These are phyloP conservation scores for Pachyseris speciosa DNA, from an alignment of 64 coral and sea anemone genomes.

Conservation along the genomic window DNA sequence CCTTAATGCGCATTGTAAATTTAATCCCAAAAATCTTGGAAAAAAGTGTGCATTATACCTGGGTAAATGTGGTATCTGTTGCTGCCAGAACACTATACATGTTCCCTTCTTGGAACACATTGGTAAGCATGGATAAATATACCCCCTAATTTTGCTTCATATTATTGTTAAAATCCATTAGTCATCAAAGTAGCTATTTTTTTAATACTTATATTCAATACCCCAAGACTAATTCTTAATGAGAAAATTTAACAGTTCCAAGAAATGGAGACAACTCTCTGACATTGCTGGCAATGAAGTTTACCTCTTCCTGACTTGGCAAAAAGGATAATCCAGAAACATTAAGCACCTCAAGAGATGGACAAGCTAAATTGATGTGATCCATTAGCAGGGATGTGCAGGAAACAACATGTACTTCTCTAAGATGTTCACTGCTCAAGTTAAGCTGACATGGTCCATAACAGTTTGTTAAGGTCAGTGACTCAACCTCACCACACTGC, in stretches of 20 bases:
- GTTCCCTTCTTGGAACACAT: no score
- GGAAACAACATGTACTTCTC: slow-evolving; percentile 43
- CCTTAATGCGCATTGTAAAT: no score
- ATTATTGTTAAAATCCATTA: no score
- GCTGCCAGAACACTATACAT: no score
- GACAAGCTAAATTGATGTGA: slow-evolving; percentile 69
- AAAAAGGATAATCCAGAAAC: slow-evolving; percentile 64
- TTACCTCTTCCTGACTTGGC: slow-evolving; percentile 54
- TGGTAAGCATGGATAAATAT: no score
- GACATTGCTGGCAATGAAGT: slow-evolving; percentile 53
- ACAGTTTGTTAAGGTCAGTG: slow-evolving; percentile 68
- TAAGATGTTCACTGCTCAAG: slow-evolving; percentile 60
- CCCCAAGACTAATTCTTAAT: background rate
- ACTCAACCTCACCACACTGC: slow-evolving; percentile 48
- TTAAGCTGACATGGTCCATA: slow-evolving; percentile 85
- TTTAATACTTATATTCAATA: background rate
- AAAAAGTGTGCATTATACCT: no score
- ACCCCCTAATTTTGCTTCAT: no score
- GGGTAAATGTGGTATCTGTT: no score
- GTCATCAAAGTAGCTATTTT: no score
- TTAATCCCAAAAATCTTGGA: no score
- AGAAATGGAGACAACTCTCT: slow-evolving; percentile 58
- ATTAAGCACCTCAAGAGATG: slow-evolving; percentile 63
- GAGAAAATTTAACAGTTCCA: slow-evolving; percentile 57
- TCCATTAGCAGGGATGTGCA: slow-evolving; percentile 84